Conservation (phyloP, 37 sponge, comb jelly and placozoan genomes). For the Beroe ovata region DNA sequence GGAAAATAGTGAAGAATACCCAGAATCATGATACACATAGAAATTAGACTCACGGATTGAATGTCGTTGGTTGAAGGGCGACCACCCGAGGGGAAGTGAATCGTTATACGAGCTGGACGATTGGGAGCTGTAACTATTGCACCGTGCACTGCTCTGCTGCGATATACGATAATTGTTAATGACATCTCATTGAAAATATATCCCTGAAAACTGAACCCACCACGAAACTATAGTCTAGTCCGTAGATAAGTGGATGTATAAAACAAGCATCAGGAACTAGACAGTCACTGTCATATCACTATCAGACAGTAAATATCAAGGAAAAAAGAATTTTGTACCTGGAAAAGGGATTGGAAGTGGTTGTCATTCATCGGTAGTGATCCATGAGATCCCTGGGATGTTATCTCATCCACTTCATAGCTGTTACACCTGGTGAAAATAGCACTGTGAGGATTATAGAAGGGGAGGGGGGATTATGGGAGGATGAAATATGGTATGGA, state of each 20-base stretch:
- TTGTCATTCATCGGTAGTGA: conserved; percentile 3
- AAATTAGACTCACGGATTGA: conserved; percentile 57
- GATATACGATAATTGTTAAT: neutral
- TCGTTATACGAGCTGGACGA: conserved; percentile 24
- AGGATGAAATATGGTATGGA: too few species aligned
- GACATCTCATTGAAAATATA: neutral
- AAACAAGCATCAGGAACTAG: too few species aligned
- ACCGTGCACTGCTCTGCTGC: neutral
- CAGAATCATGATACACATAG: too few species aligned
- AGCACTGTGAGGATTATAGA: too few species aligned
- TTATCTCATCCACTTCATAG: conserved; percentile 1
- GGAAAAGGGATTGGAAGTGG: conserved; percentile 1
- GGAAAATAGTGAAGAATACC: too few species aligned
- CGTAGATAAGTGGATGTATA: too few species aligned
- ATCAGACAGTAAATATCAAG: too few species aligned
- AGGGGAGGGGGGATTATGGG: too few species aligned
- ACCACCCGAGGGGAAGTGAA: conserved; percentile 39
- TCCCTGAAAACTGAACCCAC: too few species aligned
- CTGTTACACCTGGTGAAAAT: neutral
- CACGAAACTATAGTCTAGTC: too few species aligned
- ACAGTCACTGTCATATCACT: too few species aligned
- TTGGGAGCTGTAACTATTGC: conserved; percentile 23
- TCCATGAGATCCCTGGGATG: conserved; percentile 8
- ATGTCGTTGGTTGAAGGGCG: conserved; percentile 33
- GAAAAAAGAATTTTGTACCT: neutral